Evolutionary conservation across 2,888 invertebrate genomes (phyloP), one percentile per base, ranked within the genome.

Genomic region (Heliconius aoede): DNA sequence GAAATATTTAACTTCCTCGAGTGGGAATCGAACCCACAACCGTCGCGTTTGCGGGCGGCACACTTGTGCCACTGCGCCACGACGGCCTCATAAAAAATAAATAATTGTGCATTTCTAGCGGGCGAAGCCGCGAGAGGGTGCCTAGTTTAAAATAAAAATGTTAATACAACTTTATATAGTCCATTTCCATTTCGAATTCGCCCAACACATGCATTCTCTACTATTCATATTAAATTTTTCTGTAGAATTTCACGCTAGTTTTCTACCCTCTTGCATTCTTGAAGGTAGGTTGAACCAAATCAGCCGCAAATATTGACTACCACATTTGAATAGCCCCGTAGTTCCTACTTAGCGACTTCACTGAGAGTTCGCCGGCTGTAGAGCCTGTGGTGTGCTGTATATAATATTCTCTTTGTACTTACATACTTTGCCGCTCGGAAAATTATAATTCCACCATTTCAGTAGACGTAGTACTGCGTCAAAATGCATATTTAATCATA

Each of bases 251-350:
- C 74, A 67, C 72, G 60, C 62, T 67, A 74, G 74, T 68, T 76
- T 71, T 55, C 74, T 65, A 62, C 67, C 73, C 73, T 72, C 36
- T 72, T 55, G 36, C 64, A 73, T 32, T 60, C 58, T 74, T 67
- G 60, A 72, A 77, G 73, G 58, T 74, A 74, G 64, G 71, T 72
- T 74, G 69, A 74, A 62, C 77, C 73, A 79, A 77, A 77, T 76
- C 79, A 73, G 73, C 79, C 73, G 60, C 77, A 79, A 79, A 79
- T 78, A 77, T 77, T 79, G 77, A 77, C 77, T 75, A 71, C 28
- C 71, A 76, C 73, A 77, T 79, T 79, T 77, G 77, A 79, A 79
- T 73, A 71, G 77, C 77, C 55, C 60, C 51, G 73, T 71, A 73
- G 62, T 77, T 77, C 75, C 60, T 73, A 79, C 65, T 75, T 77